Evolutionary conservation across 2,888 invertebrate species (phyloP), one percentile per base, ranked within the genome.

Genomic region (Callyntrura sp.): DNA sequence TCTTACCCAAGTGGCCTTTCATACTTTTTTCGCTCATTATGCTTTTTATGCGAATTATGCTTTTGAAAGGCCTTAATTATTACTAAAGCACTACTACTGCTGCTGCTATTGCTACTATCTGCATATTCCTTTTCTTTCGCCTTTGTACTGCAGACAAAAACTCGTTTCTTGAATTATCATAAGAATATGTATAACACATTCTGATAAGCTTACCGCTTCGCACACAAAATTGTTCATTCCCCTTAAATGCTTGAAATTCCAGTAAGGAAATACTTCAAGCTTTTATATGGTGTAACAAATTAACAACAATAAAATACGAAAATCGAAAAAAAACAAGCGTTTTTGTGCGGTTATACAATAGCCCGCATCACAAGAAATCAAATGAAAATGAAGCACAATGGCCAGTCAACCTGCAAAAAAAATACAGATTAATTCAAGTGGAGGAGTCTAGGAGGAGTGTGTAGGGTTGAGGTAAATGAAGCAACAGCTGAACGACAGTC

Each of bases 231-330:
- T 43, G 14, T 43, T 70, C 68, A 70, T 70, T 43, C 35, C 43
- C 43, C 20, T 70, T 35, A 70, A 70, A 70, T 43, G 68, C 17
- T 43, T 43, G 20, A 70, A 70, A 70, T 70, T 70, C 68, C 68
- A 43, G 35, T 9, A 43, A n/a, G 68, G 68, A 17, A 70, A 70
- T 70, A 70, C 43, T 43, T 70, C 68, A 70, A 70, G 68, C 68
- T 70, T 70, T 70, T 70, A 70, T 43, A 43, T 70, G 43, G 68
- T 70, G 68, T 70, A 70, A 70, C 68, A 70, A 70, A 70, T 70
- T 70, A 70, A 70, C 68, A 70, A 43, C 68, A 70, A 70, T 70
- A 70, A 62, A n/a, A 55, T 55, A 55, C 14, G 17, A 55, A 28
- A 70, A 70, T 43, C 68, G 35, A 68, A 68, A 35, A 70, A 43